Evolutionary conservation across 1,140 invertebrate genomes (phyloP).

Genomic region (Paracyclopina nana): DNA sequence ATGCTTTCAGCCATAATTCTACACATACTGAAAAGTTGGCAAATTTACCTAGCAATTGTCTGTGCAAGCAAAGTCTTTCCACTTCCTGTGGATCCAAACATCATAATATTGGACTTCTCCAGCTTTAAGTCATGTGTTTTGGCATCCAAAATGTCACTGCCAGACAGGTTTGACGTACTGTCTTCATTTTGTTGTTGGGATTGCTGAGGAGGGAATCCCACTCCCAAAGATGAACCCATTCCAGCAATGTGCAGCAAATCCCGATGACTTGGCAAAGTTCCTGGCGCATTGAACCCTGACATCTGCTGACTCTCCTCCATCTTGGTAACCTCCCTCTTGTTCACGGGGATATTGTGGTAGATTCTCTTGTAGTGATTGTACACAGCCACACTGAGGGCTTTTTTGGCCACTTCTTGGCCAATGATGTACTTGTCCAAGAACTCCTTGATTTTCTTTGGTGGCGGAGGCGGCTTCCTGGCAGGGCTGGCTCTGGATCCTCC

Average conservation of each 20-base stretch:
- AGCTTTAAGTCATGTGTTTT: too few species aligned
- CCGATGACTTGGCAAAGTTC: constrained; percentile 26
- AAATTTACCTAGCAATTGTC: constrained; percentile 88
- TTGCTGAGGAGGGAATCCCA: constrained; percentile 24
- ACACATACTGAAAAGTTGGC: too few species aligned
- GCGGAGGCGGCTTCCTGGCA: constrained; percentile 60
- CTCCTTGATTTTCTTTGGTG: constrained; percentile 88
- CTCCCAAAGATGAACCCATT: constrained; percentile 37
- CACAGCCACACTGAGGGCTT: constrained; percentile 91
- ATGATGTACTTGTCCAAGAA: constrained; percentile 89
- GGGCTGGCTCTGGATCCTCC: constrained; percentile 23
- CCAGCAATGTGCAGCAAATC: constrained; percentile 66
- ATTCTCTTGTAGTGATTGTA: constrained; percentile 99
- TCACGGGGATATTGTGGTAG: constrained; percentile 63
- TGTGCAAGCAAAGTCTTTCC: constrained; percentile 95
- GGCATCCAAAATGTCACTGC: too few species aligned
- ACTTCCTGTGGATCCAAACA: constrained; percentile 90
- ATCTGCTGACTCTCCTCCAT: background rate
- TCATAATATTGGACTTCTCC: constrained; percentile 95
- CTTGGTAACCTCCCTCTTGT: background rate
- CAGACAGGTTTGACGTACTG: too few species aligned
- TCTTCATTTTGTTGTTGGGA: constrained; percentile 21
- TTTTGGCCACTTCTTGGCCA: constrained; percentile 94
- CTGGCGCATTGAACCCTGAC: background rate
- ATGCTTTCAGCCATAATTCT: too few species aligned